Percentiles rank a stretch among this genome's conserved stretches.
Evolutionary conservation across 2,113 vertebrate genomes (phyloP).

Genomic region (Grallaria varia): DNA sequence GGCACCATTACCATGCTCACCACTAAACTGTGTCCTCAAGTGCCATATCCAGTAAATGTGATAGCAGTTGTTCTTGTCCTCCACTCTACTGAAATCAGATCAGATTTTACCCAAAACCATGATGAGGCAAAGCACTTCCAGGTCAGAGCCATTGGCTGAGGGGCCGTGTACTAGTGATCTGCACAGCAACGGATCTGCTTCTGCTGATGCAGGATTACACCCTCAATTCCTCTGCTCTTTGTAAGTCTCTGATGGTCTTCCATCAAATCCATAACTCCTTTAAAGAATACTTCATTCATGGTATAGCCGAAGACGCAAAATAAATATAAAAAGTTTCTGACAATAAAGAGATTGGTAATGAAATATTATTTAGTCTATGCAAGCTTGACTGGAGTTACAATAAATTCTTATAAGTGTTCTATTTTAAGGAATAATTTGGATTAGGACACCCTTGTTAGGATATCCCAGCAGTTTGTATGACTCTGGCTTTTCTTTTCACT

Average conservation of each 20-base stretch:
- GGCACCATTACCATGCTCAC: background rate
- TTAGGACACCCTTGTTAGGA: background rate
- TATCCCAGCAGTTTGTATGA: background rate
- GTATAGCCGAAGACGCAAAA: background rate
- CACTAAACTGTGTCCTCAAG: background rate
- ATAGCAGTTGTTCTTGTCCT: background rate
- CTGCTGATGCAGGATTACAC: background rate
- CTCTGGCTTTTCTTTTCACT: background rate
- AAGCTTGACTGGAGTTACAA: background rate
- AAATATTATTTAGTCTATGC: background rate
- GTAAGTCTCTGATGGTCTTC: background rate
- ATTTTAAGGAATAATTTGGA: background rate
- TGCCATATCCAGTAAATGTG: background rate
- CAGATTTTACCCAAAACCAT: background rate
- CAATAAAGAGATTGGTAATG: background rate
- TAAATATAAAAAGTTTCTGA: background rate
- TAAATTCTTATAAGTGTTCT: background rate
- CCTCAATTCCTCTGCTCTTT: background rate
- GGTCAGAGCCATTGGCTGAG: background rate
- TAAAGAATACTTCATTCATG: background rate
- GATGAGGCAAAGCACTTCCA: background rate
- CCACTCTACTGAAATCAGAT: background rate
- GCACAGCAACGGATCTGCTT: background rate
- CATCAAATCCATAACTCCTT: background rate
- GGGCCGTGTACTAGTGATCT: accelerated